A percentile compares a stretch with the other conserved stretches of the same genome.
phyloP scores from a whole-genome alignment of 2,113 vertebrate genomes.

The Brachirus orientalis region DNA sequence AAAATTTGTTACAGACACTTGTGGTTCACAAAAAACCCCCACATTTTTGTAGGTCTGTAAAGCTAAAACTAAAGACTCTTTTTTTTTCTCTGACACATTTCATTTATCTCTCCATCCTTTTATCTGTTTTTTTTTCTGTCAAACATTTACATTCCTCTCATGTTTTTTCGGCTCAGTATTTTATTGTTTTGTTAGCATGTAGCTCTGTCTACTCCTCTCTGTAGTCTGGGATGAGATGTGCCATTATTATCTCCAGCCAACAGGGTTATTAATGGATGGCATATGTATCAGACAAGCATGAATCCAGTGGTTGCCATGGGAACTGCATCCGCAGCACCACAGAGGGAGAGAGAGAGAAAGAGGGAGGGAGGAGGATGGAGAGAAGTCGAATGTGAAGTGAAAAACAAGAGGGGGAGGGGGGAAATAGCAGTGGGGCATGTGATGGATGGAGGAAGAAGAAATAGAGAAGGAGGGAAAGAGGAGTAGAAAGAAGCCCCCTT shows the following conservation, averaged over 20 bases:
- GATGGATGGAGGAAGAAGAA: slow-evolving; percentile 24
- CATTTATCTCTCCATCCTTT: neutral
- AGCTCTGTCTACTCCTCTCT: slow-evolving; percentile 21
- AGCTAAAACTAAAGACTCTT: too few species aligned
- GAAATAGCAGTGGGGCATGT: slow-evolving; percentile 23
- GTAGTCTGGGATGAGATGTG: slow-evolving; percentile 37
- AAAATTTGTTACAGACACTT: too few species aligned
- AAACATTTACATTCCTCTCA: neutral
- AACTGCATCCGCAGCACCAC: slow-evolving; percentile 84
- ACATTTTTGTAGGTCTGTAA: neutral
- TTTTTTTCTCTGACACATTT: neutral
- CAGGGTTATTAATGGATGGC: slow-evolving; percentile 78
- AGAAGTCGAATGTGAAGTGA: slow-evolving; percentile 38
- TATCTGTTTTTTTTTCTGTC: neutral
- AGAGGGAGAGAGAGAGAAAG: slow-evolving; percentile 41
- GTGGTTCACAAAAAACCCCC: too few species aligned
- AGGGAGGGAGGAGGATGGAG: neutral
- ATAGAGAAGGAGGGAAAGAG: slow-evolving; percentile 39
- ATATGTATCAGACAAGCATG: slow-evolving; percentile 75
- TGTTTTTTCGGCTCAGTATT: too few species aligned
- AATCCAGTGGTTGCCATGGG: slow-evolving; percentile 82
- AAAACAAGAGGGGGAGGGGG: slow-evolving; percentile 40
- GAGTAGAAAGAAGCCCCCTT: slow-evolving; percentile 52
- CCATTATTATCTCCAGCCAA: slow-evolving; percentile 73
- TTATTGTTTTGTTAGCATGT: neutral